Conservation (phyloP, 1,140 invertebrate genomes). For the Zaprionus taronus region DNA sequence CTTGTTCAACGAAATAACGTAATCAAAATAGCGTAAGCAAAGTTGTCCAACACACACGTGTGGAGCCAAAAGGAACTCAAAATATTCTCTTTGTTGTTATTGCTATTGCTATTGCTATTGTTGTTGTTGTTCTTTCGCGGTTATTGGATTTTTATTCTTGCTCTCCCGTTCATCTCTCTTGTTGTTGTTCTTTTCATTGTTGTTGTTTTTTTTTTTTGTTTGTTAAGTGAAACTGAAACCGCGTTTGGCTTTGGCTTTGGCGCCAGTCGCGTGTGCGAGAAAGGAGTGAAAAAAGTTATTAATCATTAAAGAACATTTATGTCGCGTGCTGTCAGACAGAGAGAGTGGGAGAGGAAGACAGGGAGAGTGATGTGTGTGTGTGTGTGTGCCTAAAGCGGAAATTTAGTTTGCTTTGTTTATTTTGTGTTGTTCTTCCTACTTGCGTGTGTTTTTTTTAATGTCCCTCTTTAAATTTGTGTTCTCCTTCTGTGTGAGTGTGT, state of each 20-base stretch:
- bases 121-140: slow-evolving; percentile 30
- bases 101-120: slow-evolving; percentile 10
- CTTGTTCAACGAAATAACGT: slow-evolving; percentile 26
- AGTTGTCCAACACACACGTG: slow-evolving; percentile 44
- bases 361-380: slow-evolving; percentile 33
- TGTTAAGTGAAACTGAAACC: slow-evolving; percentile 72
- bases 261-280: slow-evolving; percentile 48
- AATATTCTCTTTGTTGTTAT: neutral
- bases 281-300: slow-evolving; percentile 76
- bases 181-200: slow-evolving; percentile 10
- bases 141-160: slow-evolving; percentile 60
- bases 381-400: slow-evolving; percentile 41
- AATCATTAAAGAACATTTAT: slow-evolving; percentile 79
- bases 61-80: slow-evolving; percentile 26
- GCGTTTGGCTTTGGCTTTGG: slow-evolving; percentile 43
- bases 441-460: slow-evolving; percentile 35
- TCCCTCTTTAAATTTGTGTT: slow-evolving; percentile 30
- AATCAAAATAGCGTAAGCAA: slow-evolving; percentile 27
- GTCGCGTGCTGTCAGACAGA: slow-evolving; percentile 60
- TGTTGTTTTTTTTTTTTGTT: slow-evolving; percentile 43
- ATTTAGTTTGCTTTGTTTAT: slow-evolving; percentile 70
- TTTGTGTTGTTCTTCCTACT: slow-evolving; percentile 12
- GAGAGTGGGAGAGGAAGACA: neutral
- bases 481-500: slow-evolving; percentile 11
- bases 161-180: slow-evolving; percentile 6